Evolutionary conservation across 2,797 vertebrate genomes (phyloP).

Genomic region (Pantherophis alleghaniensis): DNA sequence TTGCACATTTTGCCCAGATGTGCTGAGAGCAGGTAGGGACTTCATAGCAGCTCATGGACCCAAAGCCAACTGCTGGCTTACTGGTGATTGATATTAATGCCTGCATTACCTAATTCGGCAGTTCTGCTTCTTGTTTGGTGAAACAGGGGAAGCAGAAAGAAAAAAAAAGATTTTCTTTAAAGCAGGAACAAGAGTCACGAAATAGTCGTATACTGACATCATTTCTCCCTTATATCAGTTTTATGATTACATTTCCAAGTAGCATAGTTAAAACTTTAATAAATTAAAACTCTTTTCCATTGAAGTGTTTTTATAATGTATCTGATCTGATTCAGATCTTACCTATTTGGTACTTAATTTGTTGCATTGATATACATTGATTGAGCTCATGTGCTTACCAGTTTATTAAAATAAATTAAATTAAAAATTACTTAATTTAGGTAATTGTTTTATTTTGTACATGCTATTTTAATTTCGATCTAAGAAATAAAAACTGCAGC

Average conservation of each 20-base stretch:
- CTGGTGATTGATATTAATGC: background rate
- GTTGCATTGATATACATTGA: background rate
- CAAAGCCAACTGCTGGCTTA: background rate
- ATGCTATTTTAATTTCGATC: background rate
- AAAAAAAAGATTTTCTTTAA: too few relatives aligned
- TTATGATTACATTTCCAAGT: background rate
- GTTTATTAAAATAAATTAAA: background rate
- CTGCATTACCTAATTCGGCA: background rate
- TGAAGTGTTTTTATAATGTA: background rate
- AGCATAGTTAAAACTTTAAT: background rate
- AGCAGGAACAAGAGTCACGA: background rate
- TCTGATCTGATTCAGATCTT: background rate
- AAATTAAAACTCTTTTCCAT: background rate
- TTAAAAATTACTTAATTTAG: background rate
- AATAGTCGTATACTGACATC: background rate
- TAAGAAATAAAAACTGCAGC: background rate
- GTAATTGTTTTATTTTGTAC: background rate
- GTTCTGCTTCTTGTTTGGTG: background rate
- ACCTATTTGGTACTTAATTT: background rate
- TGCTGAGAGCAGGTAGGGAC: background rate
- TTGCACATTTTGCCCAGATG: background rate
- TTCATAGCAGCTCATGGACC: background rate
- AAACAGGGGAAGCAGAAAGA: background rate
- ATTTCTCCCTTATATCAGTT: background rate
- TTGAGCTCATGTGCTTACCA: background rate